These are phyloP conservation scores for Mus musculus DNA, from an alignment of 2,113 vertebrate species.

Conservation along the genomic window DNA sequence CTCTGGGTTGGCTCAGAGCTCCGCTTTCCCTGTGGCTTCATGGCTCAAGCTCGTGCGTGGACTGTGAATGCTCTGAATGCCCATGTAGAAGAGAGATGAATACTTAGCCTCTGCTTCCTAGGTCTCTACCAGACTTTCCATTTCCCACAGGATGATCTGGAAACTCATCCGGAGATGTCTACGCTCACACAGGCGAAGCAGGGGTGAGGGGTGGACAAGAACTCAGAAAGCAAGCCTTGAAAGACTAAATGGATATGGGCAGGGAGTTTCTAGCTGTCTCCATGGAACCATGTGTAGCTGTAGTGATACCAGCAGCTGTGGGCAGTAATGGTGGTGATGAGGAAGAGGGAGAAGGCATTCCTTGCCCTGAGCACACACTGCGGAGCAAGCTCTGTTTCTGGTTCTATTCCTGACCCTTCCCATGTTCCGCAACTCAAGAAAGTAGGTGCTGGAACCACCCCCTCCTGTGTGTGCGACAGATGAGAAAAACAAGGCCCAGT, in stretches of 20 bases:
- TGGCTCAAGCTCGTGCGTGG: background rate
- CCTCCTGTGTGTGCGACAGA: background rate
- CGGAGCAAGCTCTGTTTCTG: background rate
- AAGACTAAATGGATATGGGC: background rate
- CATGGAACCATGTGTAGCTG: background rate
- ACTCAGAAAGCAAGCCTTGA: conserved; percentile 10
- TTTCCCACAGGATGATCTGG: conserved; percentile 20
- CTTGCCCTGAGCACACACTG: rapidly evolving
- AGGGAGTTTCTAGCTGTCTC: background rate
- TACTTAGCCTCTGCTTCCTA: background rate
- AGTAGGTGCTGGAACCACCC: background rate
- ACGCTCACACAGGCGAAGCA: background rate
- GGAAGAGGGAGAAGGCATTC: no score
- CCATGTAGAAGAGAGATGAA: no score
- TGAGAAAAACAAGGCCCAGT: background rate
- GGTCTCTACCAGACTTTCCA: background rate
- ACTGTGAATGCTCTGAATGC: background rate
- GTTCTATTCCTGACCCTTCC: background rate
- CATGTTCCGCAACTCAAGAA: background rate
- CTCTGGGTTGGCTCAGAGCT: background rate
- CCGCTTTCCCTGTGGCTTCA: background rate
- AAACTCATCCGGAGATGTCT: background rate
- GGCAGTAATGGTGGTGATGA: no score
- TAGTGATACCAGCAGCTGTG: rapidly evolving
- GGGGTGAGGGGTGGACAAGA: background rate